phyloP scores from a whole-genome alignment of 92 coral and sea anemone genomes.

The Actinernus sp. region DNA sequence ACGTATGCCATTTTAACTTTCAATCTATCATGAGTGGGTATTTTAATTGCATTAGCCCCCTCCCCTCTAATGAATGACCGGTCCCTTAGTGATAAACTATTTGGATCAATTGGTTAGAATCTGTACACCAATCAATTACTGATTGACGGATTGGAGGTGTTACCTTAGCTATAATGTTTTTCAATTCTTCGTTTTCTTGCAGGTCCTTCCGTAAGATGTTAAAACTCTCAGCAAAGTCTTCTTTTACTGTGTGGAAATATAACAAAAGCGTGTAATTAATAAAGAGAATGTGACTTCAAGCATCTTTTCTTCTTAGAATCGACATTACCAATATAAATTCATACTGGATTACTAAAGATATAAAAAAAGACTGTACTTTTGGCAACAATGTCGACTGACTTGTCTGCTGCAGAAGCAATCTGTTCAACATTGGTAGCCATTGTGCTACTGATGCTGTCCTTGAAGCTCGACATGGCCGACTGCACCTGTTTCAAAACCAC shows the following conservation, averaged over 20 bases:
- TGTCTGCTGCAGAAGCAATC: constrained; percentile 77
- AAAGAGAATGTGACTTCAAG: background rate
- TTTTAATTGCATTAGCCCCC: no score
- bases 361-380: no score
- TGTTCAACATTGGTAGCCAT: constrained; percentile 65
- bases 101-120: no score
- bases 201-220: constrained; percentile 65
- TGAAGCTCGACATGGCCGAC: constrained; percentile 81
- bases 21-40: no score
- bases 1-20: no score
- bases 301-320: background rate
- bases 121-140: no score
- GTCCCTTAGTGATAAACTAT: no score
- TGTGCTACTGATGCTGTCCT: constrained; percentile 68
- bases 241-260: constrained; percentile 61
- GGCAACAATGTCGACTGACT: constrained; percentile 63
- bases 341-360: no score
- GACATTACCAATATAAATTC: no score
- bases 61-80: no score
- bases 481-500: constrained; percentile 60
- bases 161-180: constrained; percentile 69
- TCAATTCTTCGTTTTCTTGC: constrained; percentile 74
- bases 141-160: no score
- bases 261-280: background rate
- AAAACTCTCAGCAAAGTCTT: constrained; percentile 76